Evolutionary conservation across 2,888 invertebrate genomes (phyloP).

Genomic region (Plemyria rubiginata): DNA sequence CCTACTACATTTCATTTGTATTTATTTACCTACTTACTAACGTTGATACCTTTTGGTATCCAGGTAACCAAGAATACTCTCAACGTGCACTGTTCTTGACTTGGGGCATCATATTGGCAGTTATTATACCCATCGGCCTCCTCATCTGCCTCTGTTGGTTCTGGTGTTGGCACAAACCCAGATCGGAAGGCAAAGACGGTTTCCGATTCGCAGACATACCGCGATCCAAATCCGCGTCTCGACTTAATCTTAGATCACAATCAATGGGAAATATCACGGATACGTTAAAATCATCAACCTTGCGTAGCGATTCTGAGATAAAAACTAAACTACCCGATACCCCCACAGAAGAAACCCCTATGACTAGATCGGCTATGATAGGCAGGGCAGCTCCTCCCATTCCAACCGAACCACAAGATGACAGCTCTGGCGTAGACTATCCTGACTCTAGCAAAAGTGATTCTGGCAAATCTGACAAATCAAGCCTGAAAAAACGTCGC

Average conservation of each 20-base stretch:
- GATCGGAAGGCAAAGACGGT: slow-evolving; percentile 83
- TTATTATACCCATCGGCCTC: slow-evolving; percentile 88
- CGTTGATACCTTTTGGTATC: slow-evolving; percentile 52
- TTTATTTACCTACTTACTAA: background rate
- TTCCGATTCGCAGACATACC: slow-evolving; percentile 84
- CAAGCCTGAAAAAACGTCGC: slow-evolving; percentile 86
- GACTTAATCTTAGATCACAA: slow-evolving; percentile 81
- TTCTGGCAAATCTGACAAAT: slow-evolving; percentile 80
- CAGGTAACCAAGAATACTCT: slow-evolving; percentile 88
- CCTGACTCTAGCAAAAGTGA: slow-evolving; percentile 82
- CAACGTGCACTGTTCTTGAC: slow-evolving; percentile 90
- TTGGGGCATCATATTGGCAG: slow-evolving; percentile 89
- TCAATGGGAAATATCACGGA: slow-evolving; percentile 84
- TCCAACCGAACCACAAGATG: slow-evolving; percentile 65
- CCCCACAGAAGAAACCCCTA: slow-evolving; percentile 69
- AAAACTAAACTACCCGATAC: slow-evolving; percentile 69
- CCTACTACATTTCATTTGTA: background rate
- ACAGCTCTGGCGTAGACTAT: slow-evolving; percentile 81
- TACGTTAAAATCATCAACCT: slow-evolving; percentile 75
- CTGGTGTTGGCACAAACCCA: slow-evolving; percentile 85
- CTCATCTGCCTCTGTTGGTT: slow-evolving; percentile 86
- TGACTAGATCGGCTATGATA: slow-evolving; percentile 49
- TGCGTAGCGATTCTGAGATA: slow-evolving; percentile 68
- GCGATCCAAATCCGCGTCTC: slow-evolving; percentile 85
- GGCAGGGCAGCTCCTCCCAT: slow-evolving; percentile 66